Base-by-base conservation (phyloP, 1,140 invertebrate species). In the Notospermus geniculatus region DNA sequence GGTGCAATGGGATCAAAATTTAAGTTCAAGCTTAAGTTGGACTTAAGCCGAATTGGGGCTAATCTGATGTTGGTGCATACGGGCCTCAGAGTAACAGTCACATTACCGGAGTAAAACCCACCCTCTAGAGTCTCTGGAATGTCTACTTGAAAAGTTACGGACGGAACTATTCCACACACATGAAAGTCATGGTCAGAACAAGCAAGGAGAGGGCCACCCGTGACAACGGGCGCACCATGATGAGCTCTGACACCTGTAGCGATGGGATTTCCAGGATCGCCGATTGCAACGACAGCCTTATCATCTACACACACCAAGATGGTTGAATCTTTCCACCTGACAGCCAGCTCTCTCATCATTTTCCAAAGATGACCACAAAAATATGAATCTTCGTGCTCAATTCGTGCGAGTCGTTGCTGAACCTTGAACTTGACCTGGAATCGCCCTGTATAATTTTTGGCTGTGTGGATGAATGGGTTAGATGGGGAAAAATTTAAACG, bases 101-200 rank as follows among this genome's bases (percentile, higher is more conserved):
- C 46, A 5, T 27, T 27, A 4, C 46, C 46, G 9, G 5, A 7
- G 46, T 50, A 50, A 27, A 50, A 50, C 4, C 46, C 46, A 50
- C n/a, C 46, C n/a, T 50, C 25, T 9, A 50, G 19, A 5, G 9
- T n/a, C 9, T 23, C 19, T 5, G 46, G 46, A 23, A 50, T 27
- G 25, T 50, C 46, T 19, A 50, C n/a, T 4, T 7, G 19, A n/a
- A 50, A 27, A 7, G 46, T 23, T 7, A 50, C 46, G 46, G 46
- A 50, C 4, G 46, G 46, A n/a, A 50, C 25, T 27, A 50, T 19
- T 9, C 46, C 46, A n/a, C 46, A 50, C n/a, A n/a, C n/a, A n/a
- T 50, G 46, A n/a, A 23, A 50, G 46, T 50, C 46, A 50, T 50
- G 46, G 25, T 50, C 46, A 23, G 25, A 5, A 23, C 5, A 5